These are phyloP conservation scores for Crotalus viridis DNA, from an alignment of 2,113 vertebrate genomes.

Conservation along the genomic window DNA sequence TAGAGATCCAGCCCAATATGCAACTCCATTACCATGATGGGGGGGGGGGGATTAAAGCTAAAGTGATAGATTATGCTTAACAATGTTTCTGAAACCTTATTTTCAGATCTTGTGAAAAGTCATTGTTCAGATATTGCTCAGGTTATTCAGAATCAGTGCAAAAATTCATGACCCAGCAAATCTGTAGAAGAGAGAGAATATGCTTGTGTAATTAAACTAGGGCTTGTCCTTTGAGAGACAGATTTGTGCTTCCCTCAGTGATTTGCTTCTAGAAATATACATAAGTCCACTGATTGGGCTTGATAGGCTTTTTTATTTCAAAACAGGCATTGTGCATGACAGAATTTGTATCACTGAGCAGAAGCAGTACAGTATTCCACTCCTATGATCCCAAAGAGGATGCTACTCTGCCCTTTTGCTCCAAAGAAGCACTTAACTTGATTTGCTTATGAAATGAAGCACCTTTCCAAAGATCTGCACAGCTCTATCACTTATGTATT, in stretches of 20 bases:
- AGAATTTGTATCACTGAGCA: neutral
- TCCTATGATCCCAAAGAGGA: neutral
- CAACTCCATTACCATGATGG: neutral
- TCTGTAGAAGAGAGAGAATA: neutral
- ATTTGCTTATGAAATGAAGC: neutral
- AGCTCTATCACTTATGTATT: neutral
- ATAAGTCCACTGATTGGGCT: neutral
- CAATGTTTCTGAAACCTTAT: neutral
- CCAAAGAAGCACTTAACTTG: neutral
- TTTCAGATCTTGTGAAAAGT: neutral
- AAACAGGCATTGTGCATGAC: neutral
- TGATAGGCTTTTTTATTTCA: neutral
- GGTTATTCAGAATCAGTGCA: neutral
- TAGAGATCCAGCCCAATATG: neutral
- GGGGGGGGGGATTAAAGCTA: neutral
- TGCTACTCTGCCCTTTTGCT: neutral
- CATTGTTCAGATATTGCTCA: neutral
- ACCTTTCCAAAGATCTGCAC: neutral
- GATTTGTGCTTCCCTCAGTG: neutral
- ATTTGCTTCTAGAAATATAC: neutral
- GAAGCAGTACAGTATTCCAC: neutral
- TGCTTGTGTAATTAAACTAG: neutral
- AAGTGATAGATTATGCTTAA: neutral
- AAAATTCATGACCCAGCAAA: neutral
- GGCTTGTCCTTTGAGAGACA: neutral